Percentiles rank a stretch among this genome's conserved stretches.
These are phyloP conservation scores for Cercopithecus diana DNA, from an alignment of 2,797 vertebrate genomes.

Conservation along the genomic window DNA sequence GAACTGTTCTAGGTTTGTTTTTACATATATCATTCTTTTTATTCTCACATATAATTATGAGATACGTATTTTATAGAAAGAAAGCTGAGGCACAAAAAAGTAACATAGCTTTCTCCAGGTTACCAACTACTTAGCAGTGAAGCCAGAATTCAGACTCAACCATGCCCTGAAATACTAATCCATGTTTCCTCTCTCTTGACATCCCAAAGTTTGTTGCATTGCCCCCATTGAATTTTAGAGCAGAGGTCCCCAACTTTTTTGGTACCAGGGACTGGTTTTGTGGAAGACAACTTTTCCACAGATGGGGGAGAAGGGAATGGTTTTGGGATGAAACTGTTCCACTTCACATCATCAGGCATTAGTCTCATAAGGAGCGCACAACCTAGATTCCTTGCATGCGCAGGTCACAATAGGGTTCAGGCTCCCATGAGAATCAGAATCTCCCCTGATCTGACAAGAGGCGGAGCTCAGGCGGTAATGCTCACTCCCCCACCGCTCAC, in stretches of 20 bases:
- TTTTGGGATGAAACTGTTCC: not conserved
- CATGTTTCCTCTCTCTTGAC: no score
- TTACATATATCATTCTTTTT: not conserved
- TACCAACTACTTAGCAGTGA: not conserved
- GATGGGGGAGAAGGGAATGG: not conserved
- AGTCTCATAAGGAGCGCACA: not conserved
- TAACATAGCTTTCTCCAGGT: not conserved
- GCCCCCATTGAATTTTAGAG: not conserved
- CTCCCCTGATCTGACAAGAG: not conserved
- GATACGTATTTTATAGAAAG: not conserved
- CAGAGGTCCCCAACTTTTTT: not conserved
- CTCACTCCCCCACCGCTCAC: not conserved
- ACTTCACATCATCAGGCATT: not conserved
- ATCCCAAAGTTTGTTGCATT: not conserved
- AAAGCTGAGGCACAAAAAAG: not conserved
- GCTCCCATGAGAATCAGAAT: not conserved
- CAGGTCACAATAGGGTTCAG: not conserved
- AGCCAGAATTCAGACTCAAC: not conserved
- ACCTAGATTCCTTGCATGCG: not conserved
- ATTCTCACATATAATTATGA: constrained; percentile 1
- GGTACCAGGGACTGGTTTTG: not conserved
- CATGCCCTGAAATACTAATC: not conserved
- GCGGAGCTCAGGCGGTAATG: rapidly evolving
- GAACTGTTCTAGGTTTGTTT: constrained; percentile 21
- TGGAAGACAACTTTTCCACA: not conserved